Evolutionary conservation across 2,113 vertebrate genomes (phyloP).

Genomic region (Pangasianodon gigas): DNA sequence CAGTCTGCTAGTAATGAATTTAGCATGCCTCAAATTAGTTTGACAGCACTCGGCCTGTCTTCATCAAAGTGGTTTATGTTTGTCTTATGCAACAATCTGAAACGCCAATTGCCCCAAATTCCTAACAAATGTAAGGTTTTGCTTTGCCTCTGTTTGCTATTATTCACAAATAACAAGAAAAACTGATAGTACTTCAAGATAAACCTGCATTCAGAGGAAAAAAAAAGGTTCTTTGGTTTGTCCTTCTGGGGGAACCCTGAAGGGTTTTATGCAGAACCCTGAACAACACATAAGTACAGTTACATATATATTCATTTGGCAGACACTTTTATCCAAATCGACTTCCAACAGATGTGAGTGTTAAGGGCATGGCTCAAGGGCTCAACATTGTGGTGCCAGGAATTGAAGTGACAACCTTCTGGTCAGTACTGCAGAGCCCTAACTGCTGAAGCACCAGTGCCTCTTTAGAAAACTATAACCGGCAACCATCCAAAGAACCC

Average conservation of each 20-base stretch:
- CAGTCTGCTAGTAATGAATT: slow-evolving; percentile 17
- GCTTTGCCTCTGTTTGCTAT: neutral
- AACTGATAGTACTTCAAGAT: neutral
- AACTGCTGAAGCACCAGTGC: neutral
- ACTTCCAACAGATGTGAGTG: neutral
- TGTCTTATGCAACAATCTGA: slow-evolving; percentile 8
- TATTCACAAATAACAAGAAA: neutral
- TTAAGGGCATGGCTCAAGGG: neutral
- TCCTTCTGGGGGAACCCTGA: too few species aligned
- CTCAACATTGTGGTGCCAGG: neutral
- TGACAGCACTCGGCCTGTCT: slow-evolving; percentile 7
- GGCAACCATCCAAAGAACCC: neutral
- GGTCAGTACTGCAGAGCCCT: neutral
- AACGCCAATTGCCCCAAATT: neutral
- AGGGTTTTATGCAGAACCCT: neutral
- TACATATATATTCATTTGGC: neutral
- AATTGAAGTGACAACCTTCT: neutral
- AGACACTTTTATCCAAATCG: too few species aligned
- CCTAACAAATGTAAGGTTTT: slow-evolving; percentile 1
- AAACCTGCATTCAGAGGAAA: neutral
- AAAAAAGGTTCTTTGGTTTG: neutral
- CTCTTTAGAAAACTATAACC: neutral
- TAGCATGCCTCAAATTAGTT: slow-evolving; percentile 16
- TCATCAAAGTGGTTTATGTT: slow-evolving; percentile 10
- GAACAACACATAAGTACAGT: neutral